Base-by-base conservation (phyloP, 1,140 invertebrate genomes). In the Drosophila elegans region DNA sequence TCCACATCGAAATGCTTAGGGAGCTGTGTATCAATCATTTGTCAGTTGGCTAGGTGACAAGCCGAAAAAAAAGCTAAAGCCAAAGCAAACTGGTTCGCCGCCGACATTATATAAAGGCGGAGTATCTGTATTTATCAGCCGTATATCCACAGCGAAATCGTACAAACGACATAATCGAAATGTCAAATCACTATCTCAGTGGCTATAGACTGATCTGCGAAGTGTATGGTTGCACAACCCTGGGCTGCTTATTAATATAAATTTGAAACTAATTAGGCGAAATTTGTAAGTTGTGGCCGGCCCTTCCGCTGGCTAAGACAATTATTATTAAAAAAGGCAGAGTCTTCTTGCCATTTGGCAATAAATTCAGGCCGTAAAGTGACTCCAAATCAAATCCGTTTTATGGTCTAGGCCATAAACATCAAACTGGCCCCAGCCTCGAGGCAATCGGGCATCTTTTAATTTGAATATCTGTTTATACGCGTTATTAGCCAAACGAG, bases 211-310 rank as follows among this genome's bases (percentile, higher is more conserved):
- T 67, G 48, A 73, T 45, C 48, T 29, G 5, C 12, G 46, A n/a
- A 13, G 13, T n/a, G 6, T 11, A 13, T 10, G 34, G 27, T 75
- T 75, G 73, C 73, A 75, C 71, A 75, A 75, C 61, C 27, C 11
- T 36, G 46, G 46, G 29, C 48, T 32, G 34, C 54, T 69, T 48
- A 74, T 85, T 21, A 21, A 21, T 21, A 21, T 21, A 21, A 88
- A 85, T 85, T 85, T 85, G 76, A 81, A 71, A 72, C 83, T 88
- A 85, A 85, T 88, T 85, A 82, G 61, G 64, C 53, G 74, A 62
- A 66, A 68, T 74, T 51, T 60, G 39, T 52, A 86, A 67, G 80
- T 81, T 85, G 44, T 55, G 66, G 75, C 78, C 82, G 66, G 75
- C 78, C 82, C 81, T 67, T 77, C 51, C 66, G 67, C 44, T 45